Evolutionary conservation across 2,888 invertebrate genomes (phyloP).

Genomic region (Cephus pygmeus): DNA sequence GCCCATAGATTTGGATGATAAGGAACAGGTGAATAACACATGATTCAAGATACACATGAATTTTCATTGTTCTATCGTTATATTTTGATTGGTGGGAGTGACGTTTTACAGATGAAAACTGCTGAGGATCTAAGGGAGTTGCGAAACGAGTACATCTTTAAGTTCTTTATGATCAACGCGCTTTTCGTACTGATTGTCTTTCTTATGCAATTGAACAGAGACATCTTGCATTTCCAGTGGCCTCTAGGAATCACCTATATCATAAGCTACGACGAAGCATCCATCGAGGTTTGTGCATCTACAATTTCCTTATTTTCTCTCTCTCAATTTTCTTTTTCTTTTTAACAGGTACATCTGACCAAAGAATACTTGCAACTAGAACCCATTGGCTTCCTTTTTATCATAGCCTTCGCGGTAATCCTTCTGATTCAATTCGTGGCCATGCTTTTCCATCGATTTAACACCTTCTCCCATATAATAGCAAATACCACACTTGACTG

Average conservation of each 20-base stretch:
- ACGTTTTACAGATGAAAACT: constrained; percentile 58
- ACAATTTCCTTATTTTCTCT: neutral
- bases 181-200: constrained; percentile 75
- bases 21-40: constrained; percentile 68
- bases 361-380: constrained; percentile 69
- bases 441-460: constrained; percentile 75
- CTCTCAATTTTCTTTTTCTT: constrained; percentile 3
- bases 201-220: constrained; percentile 74
- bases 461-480: constrained; percentile 74
- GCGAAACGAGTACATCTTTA: constrained; percentile 70
- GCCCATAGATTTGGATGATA: constrained; percentile 77
- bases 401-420: constrained; percentile 72
- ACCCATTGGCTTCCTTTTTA: constrained; percentile 73
- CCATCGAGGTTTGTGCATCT: constrained; percentile 58
- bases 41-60: too few species aligned
- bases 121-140: constrained; percentile 68
- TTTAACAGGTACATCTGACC: constrained; percentile 57
- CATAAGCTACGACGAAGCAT: constrained; percentile 61
- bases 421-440: constrained; percentile 73
- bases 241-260: constrained; percentile 68
- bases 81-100: neutral
- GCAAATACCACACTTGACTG: constrained; percentile 92
- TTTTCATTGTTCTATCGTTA: too few species aligned
- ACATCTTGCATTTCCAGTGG: constrained; percentile 71
- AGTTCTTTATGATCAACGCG: constrained; percentile 76